Percentiles rank a stretch among this genome's conserved stretches.
These are phyloP conservation scores for Neodon shergylaensis DNA, from an alignment of 2,113 vertebrate species.

Conservation along the genomic window DNA sequence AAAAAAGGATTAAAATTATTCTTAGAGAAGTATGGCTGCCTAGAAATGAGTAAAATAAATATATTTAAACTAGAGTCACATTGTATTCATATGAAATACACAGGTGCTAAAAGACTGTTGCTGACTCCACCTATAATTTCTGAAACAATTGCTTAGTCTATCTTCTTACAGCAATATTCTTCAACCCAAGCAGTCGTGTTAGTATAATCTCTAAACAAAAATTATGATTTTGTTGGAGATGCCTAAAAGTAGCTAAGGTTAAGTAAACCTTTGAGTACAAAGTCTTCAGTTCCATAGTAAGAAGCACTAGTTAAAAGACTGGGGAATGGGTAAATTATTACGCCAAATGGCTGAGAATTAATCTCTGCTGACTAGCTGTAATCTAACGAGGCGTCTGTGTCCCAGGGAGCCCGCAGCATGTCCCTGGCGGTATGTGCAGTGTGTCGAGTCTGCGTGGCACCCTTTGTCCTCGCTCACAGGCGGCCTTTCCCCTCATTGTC, in stretches of 20 bases:
- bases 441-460: conserved; percentile 87
- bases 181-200: conserved; percentile 76
- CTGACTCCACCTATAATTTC: conserved; percentile 38
- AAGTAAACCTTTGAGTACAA: conserved; percentile 85
- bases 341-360: conserved; percentile 92
- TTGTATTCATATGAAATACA: conserved; percentile 24
- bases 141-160: conserved; percentile 4
- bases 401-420: conserved; percentile 87
- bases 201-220: conserved; percentile 76
- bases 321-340: conserved; percentile 90
- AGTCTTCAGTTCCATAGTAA: conserved; percentile 80
- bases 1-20: conserved; percentile 72
- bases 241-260: conserved; percentile 83
- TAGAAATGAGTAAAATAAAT: conserved; percentile 50
- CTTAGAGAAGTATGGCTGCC: conserved; percentile 14
- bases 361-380: conserved; percentile 90
- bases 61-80: conserved; percentile 21
- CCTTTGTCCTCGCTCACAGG: conserved; percentile 89
- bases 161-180: conserved; percentile 74
- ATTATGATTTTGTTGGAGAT: conserved; percentile 74
- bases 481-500: conserved; percentile 92
- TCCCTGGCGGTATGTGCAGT: conserved; percentile 90
- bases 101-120: neutral
- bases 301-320: conserved; percentile 87
- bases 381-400: conserved; percentile 91